Percentiles rank a stretch among this genome's conserved stretches.
These are phyloP conservation scores for Ctenicera cuprea DNA, from an alignment of 2,888 invertebrate species.

Conservation along the genomic window DNA sequence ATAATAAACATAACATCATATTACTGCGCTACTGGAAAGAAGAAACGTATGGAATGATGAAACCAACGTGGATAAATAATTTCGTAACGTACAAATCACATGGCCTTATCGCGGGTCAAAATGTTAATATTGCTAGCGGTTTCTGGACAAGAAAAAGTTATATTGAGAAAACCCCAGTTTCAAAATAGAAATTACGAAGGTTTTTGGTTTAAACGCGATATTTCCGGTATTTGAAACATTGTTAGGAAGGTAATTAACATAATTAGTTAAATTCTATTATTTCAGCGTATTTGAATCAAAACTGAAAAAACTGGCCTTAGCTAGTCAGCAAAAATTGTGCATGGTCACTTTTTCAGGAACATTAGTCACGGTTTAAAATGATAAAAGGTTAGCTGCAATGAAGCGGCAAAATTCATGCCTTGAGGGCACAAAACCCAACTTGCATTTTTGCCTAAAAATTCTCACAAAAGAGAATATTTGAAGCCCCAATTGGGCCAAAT, in stretches of 20 bases:
- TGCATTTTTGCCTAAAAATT: background rate
- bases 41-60: conserved; percentile 4
- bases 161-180: conserved; percentile 3
- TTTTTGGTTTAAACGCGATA: background rate
- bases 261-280: background rate
- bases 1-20: background rate
- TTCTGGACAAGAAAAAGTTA: conserved; percentile 2
- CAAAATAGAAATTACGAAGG: conserved; percentile 18
- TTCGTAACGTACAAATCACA: conserved; percentile 5
- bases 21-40: conserved; percentile 5
- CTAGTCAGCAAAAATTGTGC: conserved; percentile 4
- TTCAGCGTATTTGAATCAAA: background rate
- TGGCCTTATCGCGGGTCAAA: conserved; percentile 17
- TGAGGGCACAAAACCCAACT: background rate
- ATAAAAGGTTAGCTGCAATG: conserved; percentile 10
- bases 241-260: background rate
- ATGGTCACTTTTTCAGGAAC: conserved; percentile 19
- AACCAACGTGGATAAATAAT: background rate
- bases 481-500: no score
- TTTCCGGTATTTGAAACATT: background rate
- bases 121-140: no score
- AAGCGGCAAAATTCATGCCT: background rate
- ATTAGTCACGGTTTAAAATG: conserved; percentile 8
- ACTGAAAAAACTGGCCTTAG: conserved; percentile 13
- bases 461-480: background rate